Evolutionary conservation across 2,888 invertebrate genomes (phyloP), one percentile per base, ranked within the genome.

Genomic region (Ophion ellenae): DNA sequence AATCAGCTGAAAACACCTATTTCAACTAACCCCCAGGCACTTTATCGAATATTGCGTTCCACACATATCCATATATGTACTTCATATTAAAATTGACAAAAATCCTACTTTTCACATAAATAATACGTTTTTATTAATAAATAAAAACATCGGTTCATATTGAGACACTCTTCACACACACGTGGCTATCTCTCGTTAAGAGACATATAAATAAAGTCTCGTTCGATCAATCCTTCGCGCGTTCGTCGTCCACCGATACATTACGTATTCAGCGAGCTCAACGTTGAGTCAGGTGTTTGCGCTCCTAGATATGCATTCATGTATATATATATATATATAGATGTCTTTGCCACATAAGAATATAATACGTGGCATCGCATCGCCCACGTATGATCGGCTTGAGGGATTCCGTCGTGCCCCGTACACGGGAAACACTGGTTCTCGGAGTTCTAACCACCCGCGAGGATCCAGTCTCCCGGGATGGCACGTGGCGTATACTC

Each of bases 401-500:
- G 36, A 69, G 64, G 11, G 59, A 73, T 71, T 73, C 67, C 71
- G 73, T 81, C 81, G 75, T 67, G 79, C 79, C 76, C 80, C 20
- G 66, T 28, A 78, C 57, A 69, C 74, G 20, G 81, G 53, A 53
- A 53, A 53, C 53, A 53, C 74, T 73, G 74, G 77, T 74, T 78
- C 81, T 84, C 69, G 77, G 73, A 84, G 40, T 84, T 81, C 45
- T 70, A 86, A 81, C 83, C 86, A 81, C 79, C 80, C 75, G 81
- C 75, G 86, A 81, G 69, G 66, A 63, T 47, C 45, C 47, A 53
- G 53, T 47, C 53, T 53, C 70, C 32, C 32, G 67, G 59, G 59
- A 40, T 45, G 83, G 85, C 87, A 87, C 88, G 88, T 87, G 88
- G 87, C 87, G 70, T 78, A 74, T 64, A 83, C 20, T 64, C 14